Evolutionary conservation across 2,888 invertebrate species (phyloP), one percentile per base, ranked within the genome.

Genomic region (Reticulitermes lucifugus): DNA sequence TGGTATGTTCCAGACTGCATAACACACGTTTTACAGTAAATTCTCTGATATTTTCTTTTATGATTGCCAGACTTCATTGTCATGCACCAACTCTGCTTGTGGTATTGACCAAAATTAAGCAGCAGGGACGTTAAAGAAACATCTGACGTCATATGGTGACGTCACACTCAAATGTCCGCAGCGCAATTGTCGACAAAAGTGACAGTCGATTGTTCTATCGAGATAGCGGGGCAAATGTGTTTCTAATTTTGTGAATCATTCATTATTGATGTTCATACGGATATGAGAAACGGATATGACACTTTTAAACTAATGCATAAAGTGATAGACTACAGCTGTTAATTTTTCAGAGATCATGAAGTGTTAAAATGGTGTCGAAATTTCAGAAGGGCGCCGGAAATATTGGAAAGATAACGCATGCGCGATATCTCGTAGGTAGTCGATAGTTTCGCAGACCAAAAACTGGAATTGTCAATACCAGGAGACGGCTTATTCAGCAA

Each of bases 381-480:
- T 55, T 77, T 77, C n/a, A 43, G 46, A 79, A 79, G 14, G 18
- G 29, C 51, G 79, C 51, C 51, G 14, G 12, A 25, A 79, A 79
- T 25, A n/a, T 55, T n/a, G 25, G 79, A 79, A 79, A 4, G 12
- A 46, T 46, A 18, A 55, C 51, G 51, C 51, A 46, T 46, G 79
- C 25, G 79, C 55, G 79, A 79, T 79, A 79, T 79, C 46, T 79
- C 79, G 79, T 43, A 55, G 83, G 43, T 21, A 71, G 70, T 83
- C 83, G 83, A 83, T 83, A 60, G 83, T 85, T 59, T 83, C 65
- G 83, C 83, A 83, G 85, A 83, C 83, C 43, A 79, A 51, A 46
- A 41, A 59, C 83, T 83, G 60, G 83, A 85, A 77, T 85, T 85
- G 73, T 83, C 85, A 85, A 85, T 83, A 85, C 83, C 51, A 79